These are phyloP conservation scores for Microtus oregoni DNA, from an alignment of 2,113 vertebrate genomes.

Conservation along the genomic window DNA sequence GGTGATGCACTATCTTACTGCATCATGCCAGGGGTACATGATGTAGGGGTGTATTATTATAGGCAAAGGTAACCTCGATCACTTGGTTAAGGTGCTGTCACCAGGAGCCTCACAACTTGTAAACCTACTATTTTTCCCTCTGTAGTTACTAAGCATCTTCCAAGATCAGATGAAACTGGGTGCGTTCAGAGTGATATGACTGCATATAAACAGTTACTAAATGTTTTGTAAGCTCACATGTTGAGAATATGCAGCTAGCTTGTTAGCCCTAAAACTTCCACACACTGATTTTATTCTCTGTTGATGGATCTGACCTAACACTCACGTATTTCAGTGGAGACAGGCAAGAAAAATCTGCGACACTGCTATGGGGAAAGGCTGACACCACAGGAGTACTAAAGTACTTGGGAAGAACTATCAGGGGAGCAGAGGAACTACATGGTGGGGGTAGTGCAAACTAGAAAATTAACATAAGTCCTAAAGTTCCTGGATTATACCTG, in stretches of 20 bases:
- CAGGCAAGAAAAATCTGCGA: background rate
- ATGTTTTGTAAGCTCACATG: background rate
- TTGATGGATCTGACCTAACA: background rate
- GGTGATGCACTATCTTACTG: background rate
- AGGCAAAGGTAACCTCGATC: background rate
- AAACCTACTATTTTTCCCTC: constrained; percentile 35
- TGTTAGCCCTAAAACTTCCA: constrained; percentile 21
- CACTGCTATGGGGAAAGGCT: background rate
- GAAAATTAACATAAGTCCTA: background rate
- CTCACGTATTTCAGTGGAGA: background rate
- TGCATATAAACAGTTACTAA: too few species aligned
- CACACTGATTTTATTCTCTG: background rate
- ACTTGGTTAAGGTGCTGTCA: background rate
- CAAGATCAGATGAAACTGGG: too few species aligned
- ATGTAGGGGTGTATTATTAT: background rate
- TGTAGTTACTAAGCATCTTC: constrained; percentile 17
- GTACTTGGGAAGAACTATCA: background rate
- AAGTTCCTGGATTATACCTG: background rate
- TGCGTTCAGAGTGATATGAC: too few species aligned
- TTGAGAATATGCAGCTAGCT: background rate
- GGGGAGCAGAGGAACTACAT: background rate
- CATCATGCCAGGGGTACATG: background rate
- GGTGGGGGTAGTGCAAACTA: background rate
- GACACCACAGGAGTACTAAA: background rate
- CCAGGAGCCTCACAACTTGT: background rate